These are phyloP conservation scores for Dynastes grantii DNA, from an alignment of 2,888 invertebrate genomes.

Conservation along the genomic window DNA sequence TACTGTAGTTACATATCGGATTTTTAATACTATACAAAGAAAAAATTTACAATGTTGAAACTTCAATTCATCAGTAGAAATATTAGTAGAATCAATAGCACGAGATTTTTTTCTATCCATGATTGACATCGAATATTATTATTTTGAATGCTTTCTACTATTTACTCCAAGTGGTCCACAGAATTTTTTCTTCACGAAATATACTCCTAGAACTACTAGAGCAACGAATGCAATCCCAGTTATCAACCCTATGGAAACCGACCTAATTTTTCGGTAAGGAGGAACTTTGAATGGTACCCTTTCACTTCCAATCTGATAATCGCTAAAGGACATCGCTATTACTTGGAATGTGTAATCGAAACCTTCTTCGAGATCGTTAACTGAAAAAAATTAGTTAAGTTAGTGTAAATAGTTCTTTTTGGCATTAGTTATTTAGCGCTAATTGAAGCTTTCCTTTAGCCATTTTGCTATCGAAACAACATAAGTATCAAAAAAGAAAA, in stretches of 20 bases:
- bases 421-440: too few relatives aligned
- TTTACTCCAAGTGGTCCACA: constrained; percentile 58
- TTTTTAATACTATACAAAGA: not conserved
- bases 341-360: constrained; percentile 84
- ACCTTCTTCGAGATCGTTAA: constrained; percentile 82
- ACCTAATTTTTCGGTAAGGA: constrained; percentile 80
- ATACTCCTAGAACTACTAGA: constrained; percentile 77
- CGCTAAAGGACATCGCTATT: constrained; percentile 76
- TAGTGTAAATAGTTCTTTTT: too few relatives aligned
- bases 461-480: too few relatives aligned
- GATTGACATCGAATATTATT: not conserved
- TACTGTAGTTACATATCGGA: not conserved
- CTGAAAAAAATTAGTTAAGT: constrained; percentile 57
- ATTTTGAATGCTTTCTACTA: constrained; percentile 32
- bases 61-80: not conserved
- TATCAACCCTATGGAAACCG: constrained; percentile 82
- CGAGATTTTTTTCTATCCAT: not conserved
- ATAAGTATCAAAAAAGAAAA: too few relatives aligned
- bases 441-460: too few relatives aligned
- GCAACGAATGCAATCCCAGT: constrained; percentile 80
- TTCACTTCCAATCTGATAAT: constrained; percentile 77
- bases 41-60: constrained; percentile 12
- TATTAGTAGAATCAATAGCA: not conserved
- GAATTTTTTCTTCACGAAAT: constrained; percentile 72
- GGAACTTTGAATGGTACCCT: constrained; percentile 79